Conservation (phyloP, 37 sponge, comb jelly and placozoan species). For the Chondrosia reniformis region DNA sequence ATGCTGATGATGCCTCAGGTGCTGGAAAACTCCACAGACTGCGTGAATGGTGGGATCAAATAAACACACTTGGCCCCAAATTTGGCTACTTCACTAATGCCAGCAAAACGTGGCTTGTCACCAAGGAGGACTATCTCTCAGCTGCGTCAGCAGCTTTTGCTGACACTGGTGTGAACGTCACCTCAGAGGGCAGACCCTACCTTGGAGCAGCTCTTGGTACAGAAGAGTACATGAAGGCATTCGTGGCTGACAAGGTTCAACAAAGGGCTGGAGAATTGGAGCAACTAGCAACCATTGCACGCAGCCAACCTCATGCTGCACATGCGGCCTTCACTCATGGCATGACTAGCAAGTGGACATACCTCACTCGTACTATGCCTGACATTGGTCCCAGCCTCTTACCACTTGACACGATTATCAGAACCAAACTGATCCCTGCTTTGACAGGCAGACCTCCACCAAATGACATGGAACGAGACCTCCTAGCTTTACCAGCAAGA, state of each 20-base stretch:
- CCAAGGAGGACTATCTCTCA: neutral
- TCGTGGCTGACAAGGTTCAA: neutral
- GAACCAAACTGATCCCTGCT: neutral
- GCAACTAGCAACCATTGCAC: neutral
- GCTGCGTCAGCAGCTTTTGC: neutral
- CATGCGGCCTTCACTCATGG: slow-evolving; percentile 16
- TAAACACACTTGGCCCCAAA: neutral
- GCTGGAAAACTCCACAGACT: neutral
- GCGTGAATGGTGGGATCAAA: slow-evolving; percentile 8
- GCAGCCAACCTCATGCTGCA: slow-evolving; percentile 16
- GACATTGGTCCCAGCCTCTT: neutral
- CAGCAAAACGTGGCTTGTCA: slow-evolving; percentile 2
- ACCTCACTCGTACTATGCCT: neutral
- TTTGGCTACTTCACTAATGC: slow-evolving; percentile 25
- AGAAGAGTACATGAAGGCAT: neutral
- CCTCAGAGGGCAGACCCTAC: neutral
- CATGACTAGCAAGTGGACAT: slow-evolving; percentile 5
- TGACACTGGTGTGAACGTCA: slow-evolving; percentile 15
- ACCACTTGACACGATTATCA: slow-evolving; percentile 9
- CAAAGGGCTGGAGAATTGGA: slow-evolving; percentile 11
- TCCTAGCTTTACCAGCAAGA: neutral
- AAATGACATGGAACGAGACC: neutral
- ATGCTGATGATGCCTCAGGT: slow-evolving; percentile 17
- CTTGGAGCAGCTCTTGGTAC: slow-evolving; percentile 11
- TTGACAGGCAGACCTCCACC: slow-evolving; percentile 1